Base-by-base conservation (phyloP, 2,888 invertebrate genomes). In the Apamea anceps region DNA sequence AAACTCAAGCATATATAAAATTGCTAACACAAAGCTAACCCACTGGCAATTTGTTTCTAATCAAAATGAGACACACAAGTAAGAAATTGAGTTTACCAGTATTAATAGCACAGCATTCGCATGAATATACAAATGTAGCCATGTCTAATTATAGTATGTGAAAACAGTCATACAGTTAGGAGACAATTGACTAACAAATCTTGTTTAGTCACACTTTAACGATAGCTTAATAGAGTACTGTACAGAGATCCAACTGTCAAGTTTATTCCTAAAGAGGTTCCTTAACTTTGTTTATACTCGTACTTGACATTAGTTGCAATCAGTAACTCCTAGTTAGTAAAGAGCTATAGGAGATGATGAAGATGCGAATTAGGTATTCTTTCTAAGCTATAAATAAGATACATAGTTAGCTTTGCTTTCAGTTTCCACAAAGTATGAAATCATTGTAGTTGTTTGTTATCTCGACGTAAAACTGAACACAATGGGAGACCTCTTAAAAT, bases 121-220 rank as follows among this genome's bases (percentile, higher is more conserved):
- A 32, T 57, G 54, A 70, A 86, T 65, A 77, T 37, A 66, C 73
- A 86, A 86, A 71, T 72, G 75, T 67, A 70, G 37, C 62, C n/a
- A 42, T 48, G 48, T 72, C 87, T 85, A 87, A 60, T 83, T 51
- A 79, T 76, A 87, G 84, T 51, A 54, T 42, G 75, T 70, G 86
- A 78, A 83, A 83, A 83, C 79, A 86, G 75, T 86, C 82, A 66
- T 72, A 63, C 75, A 72, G 74, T 86, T 78, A 78, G 62, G 25
- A 86, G 68, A 86, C 87, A 75, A 86, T 85, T 84, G 84, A 86
- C 84, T 84, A 70, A 84, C 85, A 77, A 77, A 87, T 84, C 73
- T 54, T 68, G 12, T 13, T 85, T 83, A 86, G 75, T 85, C 85
- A 86, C 51, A 71, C 18, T 51, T 76, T 42, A 60, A 71, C 54